Base-by-base conservation (phyloP, 2,797 vertebrate species). In the Xerus rutilus region DNA sequence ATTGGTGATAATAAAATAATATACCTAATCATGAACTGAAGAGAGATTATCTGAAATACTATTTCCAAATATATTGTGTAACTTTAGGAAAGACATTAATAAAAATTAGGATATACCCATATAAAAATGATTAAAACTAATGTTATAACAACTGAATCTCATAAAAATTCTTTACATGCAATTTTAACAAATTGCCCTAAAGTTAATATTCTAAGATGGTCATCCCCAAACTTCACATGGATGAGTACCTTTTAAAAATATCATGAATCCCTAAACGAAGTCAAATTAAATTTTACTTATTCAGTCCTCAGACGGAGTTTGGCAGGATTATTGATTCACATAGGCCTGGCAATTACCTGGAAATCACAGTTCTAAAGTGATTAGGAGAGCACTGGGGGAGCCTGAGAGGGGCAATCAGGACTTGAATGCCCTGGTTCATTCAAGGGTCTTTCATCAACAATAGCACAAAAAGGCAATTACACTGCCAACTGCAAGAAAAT, bases 251-350 rank as follows among this genome's bases (percentile, higher is more conserved):
- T 78, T 96, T 64, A 17, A 93, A 95, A 96, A 64, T 86, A 49
- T 70, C 74, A 91, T 43, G 25, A 88, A 67, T 91, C 45, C 7
- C 21, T 28, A 84, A 93, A 74, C 10, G n/a, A 69, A 25, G 76
- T 45, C 20, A 45, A 92, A 86, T 86, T 91, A 74, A 93, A 93
- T 92, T 89, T 95, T 59, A 93, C 35, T 92, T 79, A 62, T 69
- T 96, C 45, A 52, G 78, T 52, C 47, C 49, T 95, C 78, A 76
- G 67, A 85, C 64, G 86, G 17, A 73, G 23, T 84, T 49, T 83
- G n/a, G 69, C 1, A 17, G 57, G 72, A 83, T 93, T 86, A 89
- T n/a, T 87, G 86, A 87, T 86, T 92, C 88, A 57, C 8, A 1
- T 5, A 39, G 21, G 72, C 11, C 74, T 95, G 78, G 49, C 39